Base-by-base conservation (phyloP, 2,113 vertebrate genomes). In the Gorsachius goisagi region DNA sequence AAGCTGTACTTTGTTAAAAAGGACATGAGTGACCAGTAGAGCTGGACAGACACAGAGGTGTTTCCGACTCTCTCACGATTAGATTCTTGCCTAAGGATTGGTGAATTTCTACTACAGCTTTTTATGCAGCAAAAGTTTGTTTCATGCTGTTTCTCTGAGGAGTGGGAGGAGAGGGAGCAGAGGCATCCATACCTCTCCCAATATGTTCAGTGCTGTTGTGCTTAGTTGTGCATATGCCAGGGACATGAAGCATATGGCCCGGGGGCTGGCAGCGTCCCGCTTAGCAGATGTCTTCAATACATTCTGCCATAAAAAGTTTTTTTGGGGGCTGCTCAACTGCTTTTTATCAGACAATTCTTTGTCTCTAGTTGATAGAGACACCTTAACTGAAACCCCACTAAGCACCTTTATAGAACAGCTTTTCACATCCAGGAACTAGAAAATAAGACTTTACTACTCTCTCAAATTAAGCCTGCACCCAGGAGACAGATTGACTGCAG, bases 271-370 rank as follows among this genome's bases (percentile, higher is more conserved):
- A 79, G 74, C 90, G 89, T 95, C 97, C 97, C 84, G 11, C 95
- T 97, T 66, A 97, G 94, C 98, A 98, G 97, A 98, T 98, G 98
- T 95, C 97, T 96, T 79, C 72, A 92, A 94, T 89, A 96, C 78
- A 97, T 97, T 95, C 90, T 97, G 96, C 95, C 95, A 97, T 93
- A 93, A 96, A 89, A 93, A 97, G 76, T 88, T 91, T 95, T 97
- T 97, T 91, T 30, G 41, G 76, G 64, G 93, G 86, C 94, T 97
- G 89, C 79, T 85, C 98, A 97, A 97, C 90, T 96, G 81, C 80
- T 95, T 96, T 97, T 97, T 94, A 98, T 93, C 96, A 97, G 93
- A 97, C 82, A 95, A 76, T 95, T 95, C 96, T 96, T 93, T 90
- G 82, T 90, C 88, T 91, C 66, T 95, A 52, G 82, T 37, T 95